Base-by-base conservation (phyloP, 2,113 vertebrate species). In the Neogobius melanostomus region DNA sequence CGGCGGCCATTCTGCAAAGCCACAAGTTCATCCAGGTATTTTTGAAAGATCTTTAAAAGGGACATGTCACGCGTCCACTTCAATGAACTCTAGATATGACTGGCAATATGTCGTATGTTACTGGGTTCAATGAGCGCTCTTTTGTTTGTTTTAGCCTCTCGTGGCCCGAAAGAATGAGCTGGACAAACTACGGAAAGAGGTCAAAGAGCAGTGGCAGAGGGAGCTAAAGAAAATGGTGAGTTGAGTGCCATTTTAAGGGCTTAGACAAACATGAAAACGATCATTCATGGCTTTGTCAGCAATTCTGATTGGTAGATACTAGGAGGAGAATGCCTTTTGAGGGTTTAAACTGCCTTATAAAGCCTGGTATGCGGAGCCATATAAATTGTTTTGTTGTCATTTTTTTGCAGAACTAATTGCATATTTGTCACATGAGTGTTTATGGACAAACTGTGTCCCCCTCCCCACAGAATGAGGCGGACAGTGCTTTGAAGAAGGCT, bases 131-230 rank as follows among this genome's bases (percentile, higher is more conserved):
- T 82, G 69, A 73, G 28, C 67, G 49, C 73, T 45, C 51, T 75
- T 61, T 43, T 57, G 44, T 73, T 60, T 72, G 65, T 16, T 65
- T 49, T 57, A 99, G 98, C 98, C 98, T 84, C 95, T 99, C 43
- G 87, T 95, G 65, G 90, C 94, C 51, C 93, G 97, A 85, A 98
- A 96, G 93, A 97, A 91, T 68, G 98, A 99, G 77, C 90, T 99
- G 90, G 98, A 99, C 89, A 97, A 93, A 88, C 95, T 95, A 76
- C 94, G 98, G 78, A 98, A 96, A 92, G 97, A 97, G 77, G 94
- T 98, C 71, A 99, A 99, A 89, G 97, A 99, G 52, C 95, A 96
- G 89, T 99, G 98, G 98, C 97, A 98, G 84, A 92, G 95, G 79
- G 94, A 97, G 84, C 95, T 95, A 83, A 98, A 96, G 89, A 98